Evolutionary conservation across 2,888 invertebrate species (phyloP).

Genomic region (Bellardia bayeri): DNA sequence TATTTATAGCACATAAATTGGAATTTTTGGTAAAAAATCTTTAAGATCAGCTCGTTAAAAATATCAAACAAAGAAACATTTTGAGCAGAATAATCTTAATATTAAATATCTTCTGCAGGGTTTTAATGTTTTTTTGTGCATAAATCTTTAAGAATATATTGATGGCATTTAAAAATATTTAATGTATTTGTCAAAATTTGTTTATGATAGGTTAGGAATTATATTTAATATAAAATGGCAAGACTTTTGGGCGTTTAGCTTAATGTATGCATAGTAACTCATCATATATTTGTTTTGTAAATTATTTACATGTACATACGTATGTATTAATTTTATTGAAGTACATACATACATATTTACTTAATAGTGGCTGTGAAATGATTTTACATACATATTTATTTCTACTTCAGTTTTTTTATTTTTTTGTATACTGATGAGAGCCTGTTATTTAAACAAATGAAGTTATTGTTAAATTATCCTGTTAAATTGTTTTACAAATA

Average conservation of each 20-base stretch:
- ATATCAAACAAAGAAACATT: too few species aligned
- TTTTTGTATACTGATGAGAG: constrained; percentile 32
- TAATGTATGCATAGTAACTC: neutral
- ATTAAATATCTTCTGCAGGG: too few species aligned
- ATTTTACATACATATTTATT: neutral
- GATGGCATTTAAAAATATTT: too few species aligned
- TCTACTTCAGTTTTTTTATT: neutral
- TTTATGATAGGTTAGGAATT: too few species aligned
- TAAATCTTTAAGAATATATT: too few species aligned
- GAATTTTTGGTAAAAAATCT: too few species aligned
- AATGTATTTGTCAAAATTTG: too few species aligned
- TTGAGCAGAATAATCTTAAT: too few species aligned
- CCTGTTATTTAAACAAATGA: constrained; percentile 73
- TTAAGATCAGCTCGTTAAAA: too few species aligned
- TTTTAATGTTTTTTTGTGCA: too few species aligned
- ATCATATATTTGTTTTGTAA: constrained; percentile 9
- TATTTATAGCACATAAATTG: too few species aligned
- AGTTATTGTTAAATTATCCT: constrained; percentile 71
- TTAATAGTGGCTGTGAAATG: constrained; percentile 2
- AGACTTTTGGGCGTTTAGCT: neutral
- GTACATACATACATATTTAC: neutral
- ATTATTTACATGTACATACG: constrained; percentile 3
- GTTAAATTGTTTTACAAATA: constrained; percentile 60
- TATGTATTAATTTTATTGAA: neutral
- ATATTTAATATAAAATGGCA: too few species aligned